Evolutionary conservation across 1,140 invertebrate genomes (phyloP).

Genomic region (Zaprionus ornatus): DNA sequence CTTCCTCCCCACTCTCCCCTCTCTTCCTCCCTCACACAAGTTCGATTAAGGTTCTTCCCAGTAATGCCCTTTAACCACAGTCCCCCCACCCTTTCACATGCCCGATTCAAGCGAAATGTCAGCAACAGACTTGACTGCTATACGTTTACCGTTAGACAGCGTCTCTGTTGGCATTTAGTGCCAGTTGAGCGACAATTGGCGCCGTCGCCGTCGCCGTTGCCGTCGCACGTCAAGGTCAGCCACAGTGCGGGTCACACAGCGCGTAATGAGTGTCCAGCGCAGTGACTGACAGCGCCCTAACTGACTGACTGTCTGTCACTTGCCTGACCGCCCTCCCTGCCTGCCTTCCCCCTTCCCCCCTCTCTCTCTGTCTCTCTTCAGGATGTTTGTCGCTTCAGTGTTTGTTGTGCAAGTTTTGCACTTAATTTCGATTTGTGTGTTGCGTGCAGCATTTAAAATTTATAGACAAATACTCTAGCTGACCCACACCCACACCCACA

Average conservation of each 20-base stretch:
- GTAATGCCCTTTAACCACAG: not conserved
- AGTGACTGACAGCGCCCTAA: conserved; percentile 4
- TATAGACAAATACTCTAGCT: conserved; percentile 45
- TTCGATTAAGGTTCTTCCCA: not conserved
- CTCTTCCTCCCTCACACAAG: not conserved
- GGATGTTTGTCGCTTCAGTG: not conserved
- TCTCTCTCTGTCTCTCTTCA: not conserved
- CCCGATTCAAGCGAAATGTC: conserved; percentile 7
- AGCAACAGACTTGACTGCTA: not conserved
- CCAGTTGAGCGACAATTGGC: conserved; percentile 46
- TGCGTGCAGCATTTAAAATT: conserved; percentile 61
- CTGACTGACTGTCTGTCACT: not conserved
- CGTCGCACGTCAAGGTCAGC: conserved; percentile 39
- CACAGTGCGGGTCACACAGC: not conserved
- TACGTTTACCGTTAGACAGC: conserved; percentile 1
- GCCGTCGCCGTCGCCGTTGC: not conserved
- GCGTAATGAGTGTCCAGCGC: conserved; percentile 28
- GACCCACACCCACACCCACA: not conserved
- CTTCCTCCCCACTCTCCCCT: no score
- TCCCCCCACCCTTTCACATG: not conserved
- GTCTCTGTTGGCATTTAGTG: conserved; percentile 45
- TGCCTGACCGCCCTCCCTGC: not conserved
- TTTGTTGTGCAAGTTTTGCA: conserved; percentile 39
- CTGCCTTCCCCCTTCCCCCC: no score
- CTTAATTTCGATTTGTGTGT: conserved; percentile 53